A percentile compares a stretch with the other conserved stretches of the same genome.
Conservation (phyloP, 1,140 invertebrate species). For the Antheraea mylitta region DNA sequence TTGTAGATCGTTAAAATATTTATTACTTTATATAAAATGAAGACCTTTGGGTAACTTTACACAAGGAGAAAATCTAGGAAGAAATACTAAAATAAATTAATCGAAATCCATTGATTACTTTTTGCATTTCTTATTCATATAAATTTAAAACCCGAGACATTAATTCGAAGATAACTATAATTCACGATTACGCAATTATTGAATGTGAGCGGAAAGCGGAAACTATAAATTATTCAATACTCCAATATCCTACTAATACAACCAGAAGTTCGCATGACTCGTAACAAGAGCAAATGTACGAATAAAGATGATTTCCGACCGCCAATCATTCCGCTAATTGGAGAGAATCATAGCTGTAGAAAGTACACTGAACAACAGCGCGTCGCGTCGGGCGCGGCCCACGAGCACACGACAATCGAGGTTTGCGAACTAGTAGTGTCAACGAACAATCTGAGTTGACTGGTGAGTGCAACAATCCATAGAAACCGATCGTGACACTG, state of each 20-base stretch:
- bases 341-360: constrained; percentile 74
- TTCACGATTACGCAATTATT: neutral
- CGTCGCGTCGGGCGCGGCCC: constrained; percentile 14
- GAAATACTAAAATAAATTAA: too few species aligned
- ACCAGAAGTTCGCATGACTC: constrained; percentile 52
- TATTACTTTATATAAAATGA: too few species aligned
- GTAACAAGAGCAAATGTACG: constrained; percentile 66
- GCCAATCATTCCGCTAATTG: constrained; percentile 77
- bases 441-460: constrained; percentile 32
- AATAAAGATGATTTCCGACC: constrained; percentile 53
- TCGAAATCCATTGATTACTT: too few species aligned
- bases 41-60: too few species aligned
- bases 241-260: constrained; percentile 10
- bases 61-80: too few species aligned
- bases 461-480: constrained; percentile 5
- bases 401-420: constrained; percentile 26
- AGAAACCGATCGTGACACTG: neutral
- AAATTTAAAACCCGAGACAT: too few species aligned
- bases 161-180: too few species aligned
- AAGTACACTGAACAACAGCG: constrained; percentile 41
- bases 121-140: too few species aligned
- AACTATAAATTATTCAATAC: constrained; percentile 16
- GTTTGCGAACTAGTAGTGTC: constrained; percentile 37
- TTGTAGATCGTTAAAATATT: too few species aligned
- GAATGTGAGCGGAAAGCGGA: constrained; percentile 3